Conservation (phyloP, 2,888 invertebrate species). For the Siphlonurus alternatus region DNA sequence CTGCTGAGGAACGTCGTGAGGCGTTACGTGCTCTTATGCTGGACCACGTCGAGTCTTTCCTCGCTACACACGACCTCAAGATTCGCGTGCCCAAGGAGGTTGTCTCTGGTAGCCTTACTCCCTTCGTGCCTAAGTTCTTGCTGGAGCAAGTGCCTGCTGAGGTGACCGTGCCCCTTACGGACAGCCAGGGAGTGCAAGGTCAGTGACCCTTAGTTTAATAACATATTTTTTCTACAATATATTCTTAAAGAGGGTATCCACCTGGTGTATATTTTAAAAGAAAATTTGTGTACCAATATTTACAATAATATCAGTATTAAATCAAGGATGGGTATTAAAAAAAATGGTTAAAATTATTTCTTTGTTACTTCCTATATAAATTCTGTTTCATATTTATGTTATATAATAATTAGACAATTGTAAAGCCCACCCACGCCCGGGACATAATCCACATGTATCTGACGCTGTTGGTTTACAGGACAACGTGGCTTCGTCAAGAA, state of each 20-base stretch:
- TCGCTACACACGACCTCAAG: constrained; percentile 56
- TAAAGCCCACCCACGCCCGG: too few species aligned
- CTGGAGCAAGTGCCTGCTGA: constrained; percentile 45
- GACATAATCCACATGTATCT: too few species aligned
- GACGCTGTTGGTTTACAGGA: too few species aligned
- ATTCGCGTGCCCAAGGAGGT: constrained; percentile 54
- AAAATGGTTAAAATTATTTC: too few species aligned
- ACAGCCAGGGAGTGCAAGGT: constrained; percentile 30
- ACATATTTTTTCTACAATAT: too few species aligned
- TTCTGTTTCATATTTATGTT: background rate
- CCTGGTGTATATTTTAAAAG: too few species aligned
- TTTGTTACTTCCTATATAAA: too few species aligned
- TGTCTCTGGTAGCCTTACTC: constrained; percentile 27
- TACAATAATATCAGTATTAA: too few species aligned
- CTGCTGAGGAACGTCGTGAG: constrained; percentile 32
- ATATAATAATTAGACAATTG: background rate
- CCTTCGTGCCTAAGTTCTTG: constrained; percentile 44
- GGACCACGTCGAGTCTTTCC: constrained; percentile 54
- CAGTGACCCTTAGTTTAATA: too few species aligned
- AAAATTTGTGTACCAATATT: too few species aligned
- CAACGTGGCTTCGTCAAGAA: constrained; percentile 71
- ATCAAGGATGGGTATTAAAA: too few species aligned
- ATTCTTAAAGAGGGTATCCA: too few species aligned
- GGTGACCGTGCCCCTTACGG: constrained; percentile 49
- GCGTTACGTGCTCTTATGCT: constrained; percentile 35